Conservation (phyloP, 1,140 invertebrate species). For the Orius laevigatus region DNA sequence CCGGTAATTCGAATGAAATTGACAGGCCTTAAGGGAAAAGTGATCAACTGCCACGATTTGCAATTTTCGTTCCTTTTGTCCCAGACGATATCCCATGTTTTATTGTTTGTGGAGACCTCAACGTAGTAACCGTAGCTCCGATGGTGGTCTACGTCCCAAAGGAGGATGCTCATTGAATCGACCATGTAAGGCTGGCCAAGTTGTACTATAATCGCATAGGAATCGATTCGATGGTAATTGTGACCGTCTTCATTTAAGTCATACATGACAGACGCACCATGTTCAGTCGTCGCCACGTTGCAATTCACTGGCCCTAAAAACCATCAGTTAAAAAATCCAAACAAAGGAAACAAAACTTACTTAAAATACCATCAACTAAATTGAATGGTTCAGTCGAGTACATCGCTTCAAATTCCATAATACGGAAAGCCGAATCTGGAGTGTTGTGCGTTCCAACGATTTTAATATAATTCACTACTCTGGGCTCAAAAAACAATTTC, state of each 20-base stretch:
- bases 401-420: conserved; percentile 79
- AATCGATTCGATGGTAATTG: conserved; percentile 95
- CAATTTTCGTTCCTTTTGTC: conserved; percentile 59
- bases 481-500: conserved; percentile 75
- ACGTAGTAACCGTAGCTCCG: conserved; percentile 90
- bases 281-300: conserved; percentile 82
- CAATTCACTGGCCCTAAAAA: conserved; percentile 55
- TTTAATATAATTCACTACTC: conserved; percentile 77
- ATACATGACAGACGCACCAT: conserved; percentile 86
- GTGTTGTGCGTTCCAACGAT: conserved; percentile 92
- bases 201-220: conserved; percentile 85
- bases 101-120: conserved; percentile 84
- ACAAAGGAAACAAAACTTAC: conserved; percentile 23
- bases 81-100: conserved; percentile 73
- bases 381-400: conserved; percentile 61
- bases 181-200: conserved; percentile 92
- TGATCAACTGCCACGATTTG: conserved; percentile 80
- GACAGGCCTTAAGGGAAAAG: conserved; percentile 65
- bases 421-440: conserved; percentile 88
- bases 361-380: conserved; percentile 48
- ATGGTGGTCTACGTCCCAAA: conserved; percentile 99
- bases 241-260: conserved; percentile 99
- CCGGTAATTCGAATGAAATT: conserved; percentile 91
- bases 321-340: neutral
- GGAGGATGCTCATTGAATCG: conserved; percentile 70